Conservation (phyloP, 64 coral and sea anemone genomes). For the Acropora tenuis region DNA sequence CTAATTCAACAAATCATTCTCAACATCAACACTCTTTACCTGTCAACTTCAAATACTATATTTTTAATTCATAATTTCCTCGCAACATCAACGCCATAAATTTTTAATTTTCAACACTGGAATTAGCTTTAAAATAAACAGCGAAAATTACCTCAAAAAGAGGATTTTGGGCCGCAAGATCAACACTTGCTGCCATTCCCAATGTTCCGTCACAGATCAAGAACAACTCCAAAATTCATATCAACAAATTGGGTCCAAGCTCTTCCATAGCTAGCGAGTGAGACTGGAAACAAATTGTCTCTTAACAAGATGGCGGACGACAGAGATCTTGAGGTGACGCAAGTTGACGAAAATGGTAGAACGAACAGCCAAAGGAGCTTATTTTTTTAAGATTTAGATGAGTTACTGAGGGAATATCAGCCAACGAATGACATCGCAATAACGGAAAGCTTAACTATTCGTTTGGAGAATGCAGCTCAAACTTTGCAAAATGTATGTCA, state of each 20-base stretch:
- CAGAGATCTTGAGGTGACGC: not conserved
- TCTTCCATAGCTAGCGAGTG: not conserved
- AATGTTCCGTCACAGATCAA: not conserved
- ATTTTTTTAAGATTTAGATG: too few species aligned
- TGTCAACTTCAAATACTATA: not conserved
- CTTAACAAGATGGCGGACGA: not conserved
- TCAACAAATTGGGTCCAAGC: not conserved
- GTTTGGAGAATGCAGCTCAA: too few species aligned
- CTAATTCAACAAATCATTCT: not conserved
- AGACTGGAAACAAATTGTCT: not conserved
- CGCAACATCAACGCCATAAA: constrained; percentile 3
- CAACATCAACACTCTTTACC: not conserved
- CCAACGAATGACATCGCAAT: too few species aligned
- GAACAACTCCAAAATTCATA: too few species aligned
- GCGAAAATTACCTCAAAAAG: not conserved
- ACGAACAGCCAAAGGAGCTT: too few species aligned
- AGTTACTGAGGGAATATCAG: too few species aligned
- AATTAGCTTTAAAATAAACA: not conserved
- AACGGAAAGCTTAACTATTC: too few species aligned
- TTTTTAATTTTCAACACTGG: not conserved
- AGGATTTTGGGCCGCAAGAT: not conserved
- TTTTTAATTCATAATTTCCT: not conserved
- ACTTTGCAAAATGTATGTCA: too few species aligned
- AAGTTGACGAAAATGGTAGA: too few species aligned
- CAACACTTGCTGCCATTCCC: not conserved